Evolutionary conservation across 2,888 invertebrate species (phyloP), one percentile per base, ranked within the genome.

Genomic region (Melangyna quadrimaculata): DNA sequence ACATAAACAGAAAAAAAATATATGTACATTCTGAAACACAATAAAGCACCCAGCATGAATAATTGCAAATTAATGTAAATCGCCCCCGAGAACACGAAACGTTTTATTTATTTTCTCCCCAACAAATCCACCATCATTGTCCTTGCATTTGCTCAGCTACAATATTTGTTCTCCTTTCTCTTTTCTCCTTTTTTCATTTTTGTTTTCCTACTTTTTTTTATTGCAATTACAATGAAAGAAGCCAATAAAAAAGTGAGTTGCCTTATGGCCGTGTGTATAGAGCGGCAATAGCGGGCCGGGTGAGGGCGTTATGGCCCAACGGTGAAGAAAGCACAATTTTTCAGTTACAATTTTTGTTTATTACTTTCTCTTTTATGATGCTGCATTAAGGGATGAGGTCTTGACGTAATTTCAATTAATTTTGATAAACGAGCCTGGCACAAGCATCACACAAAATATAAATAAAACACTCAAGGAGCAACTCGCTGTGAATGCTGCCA

Each of bases 11-110:
- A 71, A 75, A 75, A 78, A 86, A 57, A 45, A 75, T 48, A n/a
- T n/a, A n/a, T 40, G 67, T 65, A 70, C 48, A 84, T 84, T 65
- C 37, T 48, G 27, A 24, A 80, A 73, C 77, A 86, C 67, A 81
- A 81, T 86, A 86, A 81, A 78, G 69, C 63, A 72, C 80, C 55
- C 86, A 86, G 81, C 86, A 81, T 86, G 86, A 86, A 86, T 86
- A 81, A 86, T 86, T 86, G 86, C 86, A 81, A 86, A 86, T 86
- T 86, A 86, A 86, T 86, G 86, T 86, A 86, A 86, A 86, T 86
- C 86, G 81, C 65, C 55, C 45, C 65, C 57, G n/a, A 53, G 48
- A 81, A 81, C 86, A 86, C 37, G 81, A 78, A 86, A 57, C 77
- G 57, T 86, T 86, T 81, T 81, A 78, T 77, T 74, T 86, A 81